Percentiles rank a stretch among this genome's conserved stretches.
phyloP scores from a whole-genome alignment of 2,888 invertebrate genomes.

The Hydropsyche betteni region DNA sequence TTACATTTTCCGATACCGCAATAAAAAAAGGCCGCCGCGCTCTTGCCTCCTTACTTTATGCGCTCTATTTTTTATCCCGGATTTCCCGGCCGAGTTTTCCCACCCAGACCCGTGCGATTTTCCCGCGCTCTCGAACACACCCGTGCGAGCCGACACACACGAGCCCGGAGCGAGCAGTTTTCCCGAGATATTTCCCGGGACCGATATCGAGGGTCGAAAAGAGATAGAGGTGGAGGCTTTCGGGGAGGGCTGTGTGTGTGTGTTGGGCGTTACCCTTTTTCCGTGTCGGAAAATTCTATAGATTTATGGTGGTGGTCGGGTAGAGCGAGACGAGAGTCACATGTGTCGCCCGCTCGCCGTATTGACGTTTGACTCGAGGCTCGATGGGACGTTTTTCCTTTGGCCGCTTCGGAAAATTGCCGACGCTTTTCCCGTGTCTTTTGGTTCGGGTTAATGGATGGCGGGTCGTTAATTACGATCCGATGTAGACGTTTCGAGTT shows the following conservation, averaged over 20 bases:
- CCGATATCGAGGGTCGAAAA: slow-evolving; percentile 41
- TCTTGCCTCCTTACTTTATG: slow-evolving; percentile 42
- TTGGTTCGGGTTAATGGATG: too few species aligned
- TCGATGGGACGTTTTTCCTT: slow-evolving; percentile 25
- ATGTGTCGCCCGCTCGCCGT: slow-evolving; percentile 34
- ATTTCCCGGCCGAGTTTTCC: slow-evolving; percentile 37
- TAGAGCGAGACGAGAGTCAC: slow-evolving; percentile 37
- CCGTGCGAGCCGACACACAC: slow-evolving; percentile 2
- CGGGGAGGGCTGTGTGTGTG: neutral
- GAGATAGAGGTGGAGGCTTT: slow-evolving; percentile 26
- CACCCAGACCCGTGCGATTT: neutral
- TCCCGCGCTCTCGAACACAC: slow-evolving; percentile 8
- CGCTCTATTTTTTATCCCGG: slow-evolving; percentile 45
- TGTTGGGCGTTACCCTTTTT: slow-evolving; percentile 46
- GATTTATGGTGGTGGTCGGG: slow-evolving; percentile 37
- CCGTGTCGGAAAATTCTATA: slow-evolving; percentile 45
- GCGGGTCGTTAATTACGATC: too few species aligned
- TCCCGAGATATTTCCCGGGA: slow-evolving; percentile 43
- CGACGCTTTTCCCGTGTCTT: too few species aligned
- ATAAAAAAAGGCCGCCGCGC: slow-evolving; percentile 43
- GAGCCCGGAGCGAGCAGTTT: slow-evolving; percentile 25
- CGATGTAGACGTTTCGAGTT: too few species aligned
- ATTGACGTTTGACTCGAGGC: slow-evolving; percentile 37
- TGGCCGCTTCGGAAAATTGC: neutral
- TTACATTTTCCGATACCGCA: slow-evolving; percentile 45